Evolutionary conservation across 2,888 invertebrate species (phyloP).

Genomic region (Meandrusa payeni): DNA sequence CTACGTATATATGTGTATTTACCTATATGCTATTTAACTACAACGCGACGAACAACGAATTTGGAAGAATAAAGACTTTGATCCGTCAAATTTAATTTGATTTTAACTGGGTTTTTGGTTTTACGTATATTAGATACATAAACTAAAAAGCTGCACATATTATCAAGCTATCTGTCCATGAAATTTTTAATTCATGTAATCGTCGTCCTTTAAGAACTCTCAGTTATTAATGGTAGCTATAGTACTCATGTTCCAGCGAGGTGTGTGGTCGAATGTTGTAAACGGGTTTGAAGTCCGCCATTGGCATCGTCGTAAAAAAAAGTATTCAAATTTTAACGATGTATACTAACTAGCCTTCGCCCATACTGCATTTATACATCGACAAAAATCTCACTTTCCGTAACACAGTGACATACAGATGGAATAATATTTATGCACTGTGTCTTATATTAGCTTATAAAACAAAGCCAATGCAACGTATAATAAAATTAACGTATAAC

Average conservation of each 20-base stretch:
- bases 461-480: too few relatives aligned
- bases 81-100: too few relatives aligned
- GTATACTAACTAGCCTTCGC: constrained; percentile 43
- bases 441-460: too few relatives aligned
- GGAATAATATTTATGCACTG: too few relatives aligned
- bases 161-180: constrained; percentile 8
- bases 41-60: too few relatives aligned
- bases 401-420: constrained; percentile 45
- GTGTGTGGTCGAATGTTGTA: constrained; percentile 43
- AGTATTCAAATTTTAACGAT: constrained; percentile 64
- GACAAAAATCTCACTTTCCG: constrained; percentile 62
- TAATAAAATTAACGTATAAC: too few relatives aligned
- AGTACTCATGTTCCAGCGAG: constrained; percentile 28
- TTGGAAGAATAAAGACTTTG: too few relatives aligned
- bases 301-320: constrained; percentile 49
- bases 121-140: too few relatives aligned
- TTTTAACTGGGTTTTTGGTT: too few relatives aligned
- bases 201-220: constrained; percentile 26
- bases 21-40: too few relatives aligned
- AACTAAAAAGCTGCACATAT: too few relatives aligned
- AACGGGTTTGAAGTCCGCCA: constrained; percentile 54
- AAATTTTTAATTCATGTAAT: constrained; percentile 23
- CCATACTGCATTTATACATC: constrained; percentile 37
- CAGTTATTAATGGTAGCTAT: constrained; percentile 17
- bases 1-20: too few relatives aligned